Base-by-base conservation (phyloP, 2,888 invertebrate species). In the Caradrina kadenii region DNA sequence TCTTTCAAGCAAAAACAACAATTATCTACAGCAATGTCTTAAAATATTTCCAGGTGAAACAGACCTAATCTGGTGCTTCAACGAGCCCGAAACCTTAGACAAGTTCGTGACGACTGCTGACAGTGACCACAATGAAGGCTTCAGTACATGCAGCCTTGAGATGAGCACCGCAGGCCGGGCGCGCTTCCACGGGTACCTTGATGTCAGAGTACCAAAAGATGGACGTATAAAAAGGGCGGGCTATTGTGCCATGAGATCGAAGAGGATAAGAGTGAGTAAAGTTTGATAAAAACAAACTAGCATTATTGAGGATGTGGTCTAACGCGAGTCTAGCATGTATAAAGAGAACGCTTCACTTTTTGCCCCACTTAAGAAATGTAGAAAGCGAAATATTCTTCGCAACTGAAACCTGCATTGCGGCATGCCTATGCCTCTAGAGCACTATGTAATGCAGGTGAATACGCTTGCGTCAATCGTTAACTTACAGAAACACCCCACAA, bases 111-210 rank as follows among this genome's bases (percentile, higher is more conserved):
- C 97, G 0, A 97, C 98, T 0, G 93, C 96, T 64, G 99, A 99
- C 89, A 97, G 96, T 72, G 98, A 99, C 91, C 97, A 98, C 86
- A 96, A 97, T 69, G 97, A 98, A 89, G 99, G 99, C 0, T 97
- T 95, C 87, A 99, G 98, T 89, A 98, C 97, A 83, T 97, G 97
- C 69, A 92, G 93, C 10, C 93, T 99, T 19, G 95, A 96, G 21
- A 92, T 98, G 79, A 98, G 97, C 81, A 93, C 96, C 48, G 93
- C 97, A 2, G 98, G 98, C 0, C 97, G 97, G 70, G 98, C 96
- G 0, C 88, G 97, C 26, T 98, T 98, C 90, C 96, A 97, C 74
- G 98, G 98, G 0, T 93, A 96, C 71, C 91, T 98, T 13, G 97
- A 96, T 86, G 96, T 97, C 0, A 96, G 96, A 69, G 94, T 98